Base-by-base conservation (phyloP, 2,888 invertebrate genomes). In the Eupelmus urozonus region DNA sequence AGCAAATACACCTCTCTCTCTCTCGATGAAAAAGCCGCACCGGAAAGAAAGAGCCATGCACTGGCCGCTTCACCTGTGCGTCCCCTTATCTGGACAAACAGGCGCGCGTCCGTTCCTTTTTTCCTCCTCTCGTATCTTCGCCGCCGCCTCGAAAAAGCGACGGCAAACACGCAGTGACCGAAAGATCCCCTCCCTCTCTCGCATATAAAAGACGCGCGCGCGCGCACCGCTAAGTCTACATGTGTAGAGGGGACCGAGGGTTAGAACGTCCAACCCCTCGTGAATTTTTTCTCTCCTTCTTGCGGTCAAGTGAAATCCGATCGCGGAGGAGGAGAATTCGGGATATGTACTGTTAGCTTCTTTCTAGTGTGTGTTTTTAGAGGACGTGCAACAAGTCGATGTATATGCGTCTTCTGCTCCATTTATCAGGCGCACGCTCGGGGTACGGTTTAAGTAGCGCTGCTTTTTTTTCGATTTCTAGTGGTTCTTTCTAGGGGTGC, bases 271-370 rank as follows among this genome's bases (percentile, higher is more conserved):
- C 34, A 45, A n/a, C n/a, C 69, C 63, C 69, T 76, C 69, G 59
- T 49, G 59, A 57, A 59, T 34, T 49, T 74, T 63, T 69, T 55
- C n/a, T 11, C 20, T 29, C 9, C 27, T 49, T n/a, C n/a, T 69
- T 62, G 69, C 76, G 79, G 76, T 79, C 79, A 76, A 79, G 76
- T 76, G 79, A 79, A 76, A 79, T 73, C 69, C 69, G 79, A 79
- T 65, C 72, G 66, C 40, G 18, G 13, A 25, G 69, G 42, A 59
- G 18, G 13, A n/a, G 0, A 18, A 11, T 11, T 9, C 5, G 13
- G 1, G 29, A 25, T 9, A 25, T 34, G 34, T 66, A 66, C 49
- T 16, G 49, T 65, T 49, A 45, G 27, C 13, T 45, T 34, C 2
- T 23, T n/a, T 65, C 65, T 40, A 65, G 27, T 45, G 49, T 9